Evolutionary conservation across 2,888 invertebrate species (phyloP).

Genomic region (Carcina quercana): DNA sequence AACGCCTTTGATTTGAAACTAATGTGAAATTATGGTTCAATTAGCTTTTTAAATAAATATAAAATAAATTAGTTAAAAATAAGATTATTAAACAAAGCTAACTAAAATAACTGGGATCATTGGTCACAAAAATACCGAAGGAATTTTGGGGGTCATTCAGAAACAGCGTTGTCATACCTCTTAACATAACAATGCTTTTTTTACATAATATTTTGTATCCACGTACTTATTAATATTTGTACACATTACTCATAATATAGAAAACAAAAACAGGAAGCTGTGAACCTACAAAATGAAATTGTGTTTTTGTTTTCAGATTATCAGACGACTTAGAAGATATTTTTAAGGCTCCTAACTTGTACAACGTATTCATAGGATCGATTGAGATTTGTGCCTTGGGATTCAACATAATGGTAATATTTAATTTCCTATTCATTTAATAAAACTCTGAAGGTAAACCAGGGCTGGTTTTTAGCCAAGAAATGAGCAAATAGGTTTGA

Average conservation of each 20-base stretch:
- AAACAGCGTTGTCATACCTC: no score
- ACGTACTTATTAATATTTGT: not conserved
- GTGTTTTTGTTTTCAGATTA: constrained; percentile 41
- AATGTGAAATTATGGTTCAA: no score
- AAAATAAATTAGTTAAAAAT: no score
- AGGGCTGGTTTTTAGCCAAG: not conserved
- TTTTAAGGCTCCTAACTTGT: constrained; percentile 49
- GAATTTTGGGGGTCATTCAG: no score
- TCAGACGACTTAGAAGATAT: constrained; percentile 52
- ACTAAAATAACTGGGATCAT: no score
- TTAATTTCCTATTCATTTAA: not conserved
- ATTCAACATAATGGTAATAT: constrained; percentile 50
- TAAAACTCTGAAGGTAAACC: not conserved
- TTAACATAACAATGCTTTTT: no score
- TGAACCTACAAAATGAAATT: no score
- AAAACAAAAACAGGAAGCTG: not conserved
- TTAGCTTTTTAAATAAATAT: no score
- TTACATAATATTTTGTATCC: not conserved
- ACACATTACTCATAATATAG: not conserved
- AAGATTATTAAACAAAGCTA: no score
- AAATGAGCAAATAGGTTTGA: no score
- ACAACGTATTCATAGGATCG: constrained; percentile 52
- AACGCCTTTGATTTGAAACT: no score
- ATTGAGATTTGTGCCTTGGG: constrained; percentile 57
- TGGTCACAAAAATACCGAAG: no score